Conservation (phyloP, 2,113 vertebrate species). For the Corythaeola cristata region DNA sequence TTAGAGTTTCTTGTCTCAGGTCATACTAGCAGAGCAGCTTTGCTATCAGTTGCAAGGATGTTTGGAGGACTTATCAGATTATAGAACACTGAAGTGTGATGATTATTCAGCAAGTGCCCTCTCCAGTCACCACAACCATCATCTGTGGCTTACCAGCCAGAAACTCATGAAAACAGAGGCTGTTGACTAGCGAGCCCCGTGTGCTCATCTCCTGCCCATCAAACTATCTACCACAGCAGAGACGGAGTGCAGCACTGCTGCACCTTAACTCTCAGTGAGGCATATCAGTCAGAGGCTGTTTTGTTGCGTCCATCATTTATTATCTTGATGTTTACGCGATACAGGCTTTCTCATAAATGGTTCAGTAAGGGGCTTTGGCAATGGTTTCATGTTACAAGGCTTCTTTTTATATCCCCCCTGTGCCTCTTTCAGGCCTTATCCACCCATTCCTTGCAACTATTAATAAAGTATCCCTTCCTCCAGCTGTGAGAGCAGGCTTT, state of each 20-base stretch:
- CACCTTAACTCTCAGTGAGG: not conserved
- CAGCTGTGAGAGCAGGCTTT: conserved; percentile 23
- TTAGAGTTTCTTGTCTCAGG: not conserved
- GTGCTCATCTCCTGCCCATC: not conserved
- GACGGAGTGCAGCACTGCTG: not conserved
- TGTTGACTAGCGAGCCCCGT: not conserved
- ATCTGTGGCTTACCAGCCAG: not conserved
- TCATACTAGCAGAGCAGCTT: not conserved
- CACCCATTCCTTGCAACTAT: conserved; percentile 7
- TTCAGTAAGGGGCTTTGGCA: not conserved
- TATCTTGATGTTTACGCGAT: not conserved
- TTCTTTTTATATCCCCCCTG: not conserved
- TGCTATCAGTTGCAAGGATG: not conserved
- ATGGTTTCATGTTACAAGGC: not conserved
- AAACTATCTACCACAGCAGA: not conserved
- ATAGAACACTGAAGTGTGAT: not conserved
- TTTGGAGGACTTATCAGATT: not conserved
- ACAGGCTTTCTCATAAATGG: not conserved
- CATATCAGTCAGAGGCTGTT: not conserved
- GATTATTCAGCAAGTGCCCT: not conserved
- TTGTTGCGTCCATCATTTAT: rapidly evolving
- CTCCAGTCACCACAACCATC: not conserved
- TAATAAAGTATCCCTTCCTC: conserved; percentile 47
- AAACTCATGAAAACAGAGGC: not conserved
- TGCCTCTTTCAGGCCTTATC: not conserved